phyloP scores from a whole-genome alignment of 2,888 invertebrate species.

The Lasioglossum pauxillum region DNA sequence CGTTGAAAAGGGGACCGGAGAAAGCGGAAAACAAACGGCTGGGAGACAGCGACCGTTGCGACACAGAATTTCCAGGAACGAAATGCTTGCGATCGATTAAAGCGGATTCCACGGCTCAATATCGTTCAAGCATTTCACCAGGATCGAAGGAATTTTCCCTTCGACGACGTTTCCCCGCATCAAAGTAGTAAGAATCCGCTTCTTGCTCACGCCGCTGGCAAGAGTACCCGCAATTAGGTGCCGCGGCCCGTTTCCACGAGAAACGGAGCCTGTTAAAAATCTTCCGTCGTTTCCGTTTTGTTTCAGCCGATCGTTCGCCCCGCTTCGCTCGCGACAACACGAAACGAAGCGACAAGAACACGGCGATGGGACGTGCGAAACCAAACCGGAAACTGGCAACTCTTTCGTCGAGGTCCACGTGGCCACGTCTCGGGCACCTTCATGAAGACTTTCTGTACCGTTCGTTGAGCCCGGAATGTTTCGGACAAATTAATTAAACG shows the following conservation, averaged over 20 bases:
- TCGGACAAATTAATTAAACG: slow-evolving; percentile 41
- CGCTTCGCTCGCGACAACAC: slow-evolving; percentile 5
- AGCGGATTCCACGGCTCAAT: slow-evolving; percentile 10
- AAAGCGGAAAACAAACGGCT: background rate
- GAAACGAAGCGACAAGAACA: slow-evolving; percentile 14
- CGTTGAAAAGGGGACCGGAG: background rate
- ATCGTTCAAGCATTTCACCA: slow-evolving; percentile 8
- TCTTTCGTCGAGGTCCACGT: background rate
- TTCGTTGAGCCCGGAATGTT: slow-evolving; percentile 28
- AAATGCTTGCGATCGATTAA: slow-evolving; percentile 18
- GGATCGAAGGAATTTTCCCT: slow-evolving; percentile 25
- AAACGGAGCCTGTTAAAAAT: slow-evolving; percentile 40
- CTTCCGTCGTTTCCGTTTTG: slow-evolving; percentile 45
- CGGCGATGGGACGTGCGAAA: slow-evolving; percentile 27
- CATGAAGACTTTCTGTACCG: slow-evolving; percentile 36
- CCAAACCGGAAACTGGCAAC: slow-evolving; percentile 30
- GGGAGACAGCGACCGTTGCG: background rate
- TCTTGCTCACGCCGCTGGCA: slow-evolving; percentile 43
- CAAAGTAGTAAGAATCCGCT: background rate
- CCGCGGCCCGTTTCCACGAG: slow-evolving; percentile 34
- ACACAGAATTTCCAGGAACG: slow-evolving; percentile 23
- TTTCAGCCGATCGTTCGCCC: slow-evolving; percentile 8
- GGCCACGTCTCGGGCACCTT: background rate
- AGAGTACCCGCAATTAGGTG: slow-evolving; percentile 51
- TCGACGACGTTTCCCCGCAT: background rate